phyloP scores from a whole-genome alignment of 1,140 invertebrate genomes.

The Drosophila saltans region DNA sequence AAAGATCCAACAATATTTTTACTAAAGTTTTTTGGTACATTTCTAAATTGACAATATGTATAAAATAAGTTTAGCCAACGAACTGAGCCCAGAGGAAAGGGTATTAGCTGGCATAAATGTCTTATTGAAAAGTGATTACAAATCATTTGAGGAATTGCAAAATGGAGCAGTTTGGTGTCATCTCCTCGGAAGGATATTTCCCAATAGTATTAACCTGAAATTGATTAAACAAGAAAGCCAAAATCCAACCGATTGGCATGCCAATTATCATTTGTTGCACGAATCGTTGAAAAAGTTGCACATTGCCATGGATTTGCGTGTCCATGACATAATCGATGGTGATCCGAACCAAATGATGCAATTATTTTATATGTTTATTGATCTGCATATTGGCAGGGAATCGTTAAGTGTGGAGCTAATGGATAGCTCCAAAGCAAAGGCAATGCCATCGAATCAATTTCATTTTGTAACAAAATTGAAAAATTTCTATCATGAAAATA shows the following conservation, averaged over 20 bases:
- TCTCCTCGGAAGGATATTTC: background rate
- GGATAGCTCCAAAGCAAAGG: no score
- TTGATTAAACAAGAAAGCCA: background rate
- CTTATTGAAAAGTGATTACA: background rate
- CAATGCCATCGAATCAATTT: no score
- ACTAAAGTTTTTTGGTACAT: no score
- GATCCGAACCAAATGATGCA: background rate
- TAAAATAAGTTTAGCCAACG: background rate
- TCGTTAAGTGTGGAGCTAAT: no score
- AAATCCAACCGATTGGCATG: background rate
- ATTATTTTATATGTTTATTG: background rate
- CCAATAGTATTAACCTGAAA: background rate
- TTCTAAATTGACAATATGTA: no score
- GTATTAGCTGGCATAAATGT: background rate
- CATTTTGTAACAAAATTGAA: background rate
- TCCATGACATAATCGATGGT: background rate
- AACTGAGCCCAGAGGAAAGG: background rate
- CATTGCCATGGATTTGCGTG: background rate
- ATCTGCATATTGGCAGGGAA: background rate
- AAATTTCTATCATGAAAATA: background rate
- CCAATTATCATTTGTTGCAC: constrained; percentile 1
- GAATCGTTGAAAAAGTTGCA: background rate
- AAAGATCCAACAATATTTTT: no score
- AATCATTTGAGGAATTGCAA: background rate
- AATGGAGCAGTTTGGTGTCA: constrained; percentile 1